Base-by-base conservation (phyloP, 2,888 invertebrate genomes). In the Ceriagrion tenellum region DNA sequence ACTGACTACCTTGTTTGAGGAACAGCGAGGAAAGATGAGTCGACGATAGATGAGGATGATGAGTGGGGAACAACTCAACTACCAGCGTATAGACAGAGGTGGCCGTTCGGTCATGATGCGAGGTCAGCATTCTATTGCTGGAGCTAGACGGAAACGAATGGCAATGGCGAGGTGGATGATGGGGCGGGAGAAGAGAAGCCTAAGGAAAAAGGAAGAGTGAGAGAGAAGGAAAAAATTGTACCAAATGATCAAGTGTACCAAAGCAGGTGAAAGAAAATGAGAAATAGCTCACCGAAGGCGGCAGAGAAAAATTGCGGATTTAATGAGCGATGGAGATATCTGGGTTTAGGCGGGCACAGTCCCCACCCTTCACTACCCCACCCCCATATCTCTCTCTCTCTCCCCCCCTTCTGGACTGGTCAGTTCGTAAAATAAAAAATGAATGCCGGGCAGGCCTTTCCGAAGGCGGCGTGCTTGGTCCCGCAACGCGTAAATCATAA, bases 281-380 rank as follows among this genome's bases (percentile, higher is more conserved):
- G 93, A 93, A 93, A 93, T 93, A 40, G 93, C 93, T 69, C 69
- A 55, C 63, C 69, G 40, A 63, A 69, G 63, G 74, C 93, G 74
- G 69, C 63, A n/a, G 93, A 93, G 93, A 93, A 93, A 93, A 93
- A 93, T 93, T n/a, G 93, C 69, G 93, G 47, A 93, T 93, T 93
- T 93, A 93, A 93, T 93, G 93, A 93, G 93, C 69, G 93, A 93
- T 93, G 93, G 93, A 93, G 93, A 93, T 74, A 93, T 93, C 69
- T 74, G 93, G 47, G 56, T 74, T 93, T 91, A 47, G 63, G 91
- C 55, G 35, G 59, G 91, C 40, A 47, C 40, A 18, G 23, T 47
- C 35, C 35, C 30, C n/a, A 8, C 56, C 56, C 40, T 63, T 30
- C n/a, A n/a, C n/a, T n/a, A n/a, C n/a, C n/a, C n/a, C n/a, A n/a